Base-by-base conservation (phyloP, 2,888 invertebrate species). In the Beris chalybata region DNA sequence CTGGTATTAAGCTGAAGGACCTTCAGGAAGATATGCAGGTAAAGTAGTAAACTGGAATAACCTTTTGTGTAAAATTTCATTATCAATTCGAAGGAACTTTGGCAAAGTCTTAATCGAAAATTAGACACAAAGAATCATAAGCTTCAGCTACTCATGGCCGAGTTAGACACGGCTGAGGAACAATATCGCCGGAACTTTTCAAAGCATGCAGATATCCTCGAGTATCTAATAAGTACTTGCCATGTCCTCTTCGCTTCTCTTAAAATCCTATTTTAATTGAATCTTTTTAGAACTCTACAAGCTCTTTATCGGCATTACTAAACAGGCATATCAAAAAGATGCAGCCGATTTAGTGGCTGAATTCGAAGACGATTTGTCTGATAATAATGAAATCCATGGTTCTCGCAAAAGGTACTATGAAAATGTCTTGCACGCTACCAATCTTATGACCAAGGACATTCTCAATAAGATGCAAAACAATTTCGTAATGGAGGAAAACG, bases 351-450 rank as follows among this genome's bases (percentile, higher is more conserved):
- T 76, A 12, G 71, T 79, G 4, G 65, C 72, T 12, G 76, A 77
- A 4, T 78, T 73, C 66, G 73, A 74, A n/a, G 70, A 71, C 0
- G 76, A 77, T 52, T 66, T 75, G 0, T 68, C 71, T 0, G 48
- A 68, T 0, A 70, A 70, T 31, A 69, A 73, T 2, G 71, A 74
- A 9, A 70, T 73, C 4, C 66, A 73, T 31, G 72, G 74, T 0
- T 44, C 47, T 1, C 70, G 72, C 58, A 74, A 74, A 4, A 1
- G 58, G 0, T 74, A 79, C 38, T 71, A 71, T 45, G 78, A 78
- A 67, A 76, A 75, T 61, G 72, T 77, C 3, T 72, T 75, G 13
- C 77, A 78, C 52, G 72, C 75, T 44, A 72, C 75, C 0, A 77
- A 76, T 38, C 32, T 78, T 4, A 56, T 71, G 0, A 65, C 72